phyloP scores from a whole-genome alignment of 2,888 invertebrate species.

The Fabriciana adippe region DNA sequence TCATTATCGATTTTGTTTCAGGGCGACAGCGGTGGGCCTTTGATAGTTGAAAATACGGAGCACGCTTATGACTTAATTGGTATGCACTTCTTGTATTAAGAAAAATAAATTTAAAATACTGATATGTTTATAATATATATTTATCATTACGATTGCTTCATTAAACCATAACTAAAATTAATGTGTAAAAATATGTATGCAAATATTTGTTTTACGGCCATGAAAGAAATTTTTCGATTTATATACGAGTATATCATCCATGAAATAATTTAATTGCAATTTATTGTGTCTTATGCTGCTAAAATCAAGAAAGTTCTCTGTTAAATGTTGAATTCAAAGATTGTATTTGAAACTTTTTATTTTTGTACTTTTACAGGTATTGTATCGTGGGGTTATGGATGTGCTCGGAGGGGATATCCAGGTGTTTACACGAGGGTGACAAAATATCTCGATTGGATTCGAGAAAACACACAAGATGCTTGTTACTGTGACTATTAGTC shows the following conservation, averaged over 20 bases:
- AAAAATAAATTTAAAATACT: background rate
- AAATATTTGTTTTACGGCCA: too few species aligned
- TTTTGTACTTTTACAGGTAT: conserved; percentile 80
- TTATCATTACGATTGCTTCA: background rate
- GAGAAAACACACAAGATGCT: conserved; percentile 88
- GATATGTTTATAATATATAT: background rate
- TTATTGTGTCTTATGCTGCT: too few species aligned
- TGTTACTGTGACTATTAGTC: conserved; percentile 88
- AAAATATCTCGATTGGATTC: conserved; percentile 91
- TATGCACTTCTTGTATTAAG: conserved; percentile 48
- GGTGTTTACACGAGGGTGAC: conserved; percentile 93
- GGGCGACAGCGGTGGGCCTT: conserved; percentile 91
- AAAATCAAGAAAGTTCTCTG: too few species aligned
- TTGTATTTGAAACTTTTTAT: background rate
- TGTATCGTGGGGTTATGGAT: conserved; percentile 95
- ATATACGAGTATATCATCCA: too few species aligned
- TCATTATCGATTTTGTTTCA: conserved; percentile 53
- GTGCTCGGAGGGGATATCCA: conserved; percentile 91
- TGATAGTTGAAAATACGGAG: conserved; percentile 84
- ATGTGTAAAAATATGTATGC: too few species aligned
- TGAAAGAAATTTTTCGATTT: too few species aligned
- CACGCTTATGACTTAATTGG: conserved; percentile 91
- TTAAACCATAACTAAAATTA: too few species aligned
- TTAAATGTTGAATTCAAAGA: background rate
- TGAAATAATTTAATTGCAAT: too few species aligned